Percentiles rank a stretch among this genome's conserved stretches.
These are phyloP conservation scores for Pedicia rivosa DNA, from an alignment of 2,888 invertebrate species.

Conservation along the genomic window DNA sequence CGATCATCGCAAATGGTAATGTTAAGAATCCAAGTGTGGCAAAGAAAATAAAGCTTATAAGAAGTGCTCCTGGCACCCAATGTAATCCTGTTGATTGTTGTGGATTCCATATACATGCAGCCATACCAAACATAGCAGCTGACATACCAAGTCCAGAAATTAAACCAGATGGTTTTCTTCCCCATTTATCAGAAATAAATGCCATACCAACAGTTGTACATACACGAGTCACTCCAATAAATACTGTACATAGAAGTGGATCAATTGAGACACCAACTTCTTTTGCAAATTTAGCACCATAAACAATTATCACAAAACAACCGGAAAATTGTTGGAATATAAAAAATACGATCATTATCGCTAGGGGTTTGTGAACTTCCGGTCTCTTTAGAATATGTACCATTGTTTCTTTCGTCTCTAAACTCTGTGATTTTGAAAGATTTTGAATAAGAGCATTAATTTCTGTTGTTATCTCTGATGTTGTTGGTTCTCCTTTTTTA, in stretches of 20 bases:
- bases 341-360: constrained; percentile 43
- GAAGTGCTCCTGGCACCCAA: constrained; percentile 20
- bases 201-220: constrained; percentile 45
- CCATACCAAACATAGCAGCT: constrained; percentile 34
- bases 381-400: no score
- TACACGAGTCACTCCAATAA: constrained; percentile 46
- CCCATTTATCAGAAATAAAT: constrained; percentile 41
- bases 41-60: constrained; percentile 30
- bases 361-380: constrained; percentile 27
- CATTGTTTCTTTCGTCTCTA: constrained; percentile 7
- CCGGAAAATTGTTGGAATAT: constrained; percentile 53
- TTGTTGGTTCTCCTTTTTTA: no score
- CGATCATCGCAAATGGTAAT: constrained; percentile 58
- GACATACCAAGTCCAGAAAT: constrained; percentile 46
- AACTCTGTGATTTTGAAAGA: neutral
- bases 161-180: constrained; percentile 44
- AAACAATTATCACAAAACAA: constrained; percentile 53
- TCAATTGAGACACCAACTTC: constrained; percentile 43
- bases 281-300: constrained; percentile 48
- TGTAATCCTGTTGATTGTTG: no score
- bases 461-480: no score
- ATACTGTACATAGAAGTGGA: constrained; percentile 46
- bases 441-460: constrained; percentile 1
- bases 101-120: neutral
- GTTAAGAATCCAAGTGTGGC: constrained; percentile 44